phyloP scores from a whole-genome alignment of 2,797 vertebrate genomes.

The Danio tinwini region DNA sequence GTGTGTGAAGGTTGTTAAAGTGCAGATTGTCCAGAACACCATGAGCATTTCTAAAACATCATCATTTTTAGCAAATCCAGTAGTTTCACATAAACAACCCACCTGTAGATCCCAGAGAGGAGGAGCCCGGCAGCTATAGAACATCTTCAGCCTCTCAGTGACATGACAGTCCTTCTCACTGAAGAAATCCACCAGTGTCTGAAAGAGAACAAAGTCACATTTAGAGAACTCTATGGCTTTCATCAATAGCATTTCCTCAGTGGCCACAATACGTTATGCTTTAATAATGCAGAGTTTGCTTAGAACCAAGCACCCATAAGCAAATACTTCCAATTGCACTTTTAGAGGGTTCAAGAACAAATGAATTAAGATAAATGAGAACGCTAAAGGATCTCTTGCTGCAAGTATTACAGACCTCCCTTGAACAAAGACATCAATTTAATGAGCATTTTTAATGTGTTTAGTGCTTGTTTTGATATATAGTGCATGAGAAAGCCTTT shows the following conservation, averaged over 20 bases:
- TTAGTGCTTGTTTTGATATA: neutral
- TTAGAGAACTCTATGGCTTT: neutral
- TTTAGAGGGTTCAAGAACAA: neutral
- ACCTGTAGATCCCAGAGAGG: slow-evolving; percentile 91
- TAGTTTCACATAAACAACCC: slow-evolving; percentile 29
- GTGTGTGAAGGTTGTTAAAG: neutral
- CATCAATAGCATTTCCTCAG: neutral
- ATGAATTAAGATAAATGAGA: neutral
- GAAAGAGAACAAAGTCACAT: slow-evolving; percentile 13
- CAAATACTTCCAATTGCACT: neutral
- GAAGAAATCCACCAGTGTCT: slow-evolving; percentile 89
- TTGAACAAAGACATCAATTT: neutral
- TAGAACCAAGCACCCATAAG: neutral
- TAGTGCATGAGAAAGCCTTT: neutral
- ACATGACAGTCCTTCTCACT: slow-evolving; percentile 80
- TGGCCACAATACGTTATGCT: neutral
- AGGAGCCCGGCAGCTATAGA: slow-evolving; percentile 89
- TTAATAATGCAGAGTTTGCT: neutral
- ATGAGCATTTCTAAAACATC: neutral
- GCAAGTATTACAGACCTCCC: neutral
- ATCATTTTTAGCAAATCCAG: neutral
- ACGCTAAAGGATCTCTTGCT: neutral
- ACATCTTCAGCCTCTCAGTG: slow-evolving; percentile 91
- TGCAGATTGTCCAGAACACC: neutral
- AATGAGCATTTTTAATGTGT: neutral